Conservation (phyloP, 2,888 invertebrate species). For the Pachymerium ferrugineum region DNA sequence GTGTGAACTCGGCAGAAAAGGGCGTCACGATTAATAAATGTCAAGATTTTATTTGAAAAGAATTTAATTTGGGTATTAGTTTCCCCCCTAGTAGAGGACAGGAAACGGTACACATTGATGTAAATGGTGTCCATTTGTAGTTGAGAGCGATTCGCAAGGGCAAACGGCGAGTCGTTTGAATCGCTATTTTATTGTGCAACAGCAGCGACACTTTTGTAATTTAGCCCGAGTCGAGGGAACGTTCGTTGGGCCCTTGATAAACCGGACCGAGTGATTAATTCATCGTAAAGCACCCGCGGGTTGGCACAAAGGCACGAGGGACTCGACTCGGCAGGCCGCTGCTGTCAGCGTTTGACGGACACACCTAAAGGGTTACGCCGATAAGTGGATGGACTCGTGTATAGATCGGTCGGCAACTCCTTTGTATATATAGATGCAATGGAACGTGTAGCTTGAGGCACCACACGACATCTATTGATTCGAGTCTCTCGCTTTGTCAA, state of each 20-base stretch:
- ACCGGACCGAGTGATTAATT: not conserved
- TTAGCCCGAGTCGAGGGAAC: not conserved
- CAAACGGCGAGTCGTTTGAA: not conserved
- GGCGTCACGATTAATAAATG: too few species aligned
- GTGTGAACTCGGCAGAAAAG: not conserved
- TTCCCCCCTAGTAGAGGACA: too few species aligned
- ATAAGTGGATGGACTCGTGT: not conserved
- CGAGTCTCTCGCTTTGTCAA: not conserved
- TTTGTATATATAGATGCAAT: not conserved
- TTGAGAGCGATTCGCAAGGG: not conserved
- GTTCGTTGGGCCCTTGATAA: not conserved
- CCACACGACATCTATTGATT: not conserved
- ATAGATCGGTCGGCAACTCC: not conserved
- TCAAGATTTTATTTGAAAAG: too few species aligned
- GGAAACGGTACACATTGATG: not conserved
- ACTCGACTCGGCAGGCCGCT: not conserved
- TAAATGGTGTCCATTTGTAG: not conserved
- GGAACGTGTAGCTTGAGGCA: not conserved
- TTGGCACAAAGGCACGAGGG: not conserved
- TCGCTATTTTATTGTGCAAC: not conserved
- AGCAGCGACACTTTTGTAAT: not conserved
- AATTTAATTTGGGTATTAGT: too few species aligned
- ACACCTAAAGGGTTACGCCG: not conserved
- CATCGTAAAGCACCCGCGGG: constrained; percentile 5
- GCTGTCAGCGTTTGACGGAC: constrained; percentile 2